A percentile compares a stretch with the other conserved stretches of the same genome.
phyloP scores from a whole-genome alignment of 2,113 vertebrate genomes.

The Isurus oxyrinchus region DNA sequence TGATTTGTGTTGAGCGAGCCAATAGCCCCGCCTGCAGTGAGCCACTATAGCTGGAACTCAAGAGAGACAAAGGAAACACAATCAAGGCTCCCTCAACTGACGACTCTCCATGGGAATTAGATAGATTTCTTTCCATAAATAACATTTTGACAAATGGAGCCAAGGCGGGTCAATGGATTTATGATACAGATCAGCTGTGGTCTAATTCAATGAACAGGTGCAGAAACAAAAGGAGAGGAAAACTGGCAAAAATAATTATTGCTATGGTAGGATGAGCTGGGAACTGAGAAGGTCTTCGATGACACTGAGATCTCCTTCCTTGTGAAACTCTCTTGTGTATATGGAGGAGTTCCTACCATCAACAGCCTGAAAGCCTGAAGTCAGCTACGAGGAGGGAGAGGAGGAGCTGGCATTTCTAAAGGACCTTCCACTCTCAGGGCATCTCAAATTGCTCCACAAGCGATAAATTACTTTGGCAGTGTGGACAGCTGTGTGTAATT shows the following conservation, averaged over 20 bases:
- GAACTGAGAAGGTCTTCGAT: background rate
- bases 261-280: background rate
- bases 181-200: background rate
- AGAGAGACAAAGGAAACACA: background rate
- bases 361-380: background rate
- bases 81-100: background rate
- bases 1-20: background rate
- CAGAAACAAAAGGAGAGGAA: background rate
- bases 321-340: background rate
- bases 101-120: background rate
- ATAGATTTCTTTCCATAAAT: background rate
- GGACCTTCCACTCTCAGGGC: too few relatives aligned
- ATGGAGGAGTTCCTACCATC: too few relatives aligned
- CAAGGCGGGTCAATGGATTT: background rate
- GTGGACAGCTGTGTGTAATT: background rate
- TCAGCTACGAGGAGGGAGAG: background rate
- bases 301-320: background rate
- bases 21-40: background rate
- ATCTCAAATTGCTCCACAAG: background rate
- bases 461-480: background rate
- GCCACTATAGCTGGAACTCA: background rate
- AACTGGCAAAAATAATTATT: background rate
- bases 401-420: background rate
- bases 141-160: background rate
- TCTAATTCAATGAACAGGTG: background rate